Conservation (phyloP, 2,888 invertebrate species). For the Abrostola triplasia region DNA sequence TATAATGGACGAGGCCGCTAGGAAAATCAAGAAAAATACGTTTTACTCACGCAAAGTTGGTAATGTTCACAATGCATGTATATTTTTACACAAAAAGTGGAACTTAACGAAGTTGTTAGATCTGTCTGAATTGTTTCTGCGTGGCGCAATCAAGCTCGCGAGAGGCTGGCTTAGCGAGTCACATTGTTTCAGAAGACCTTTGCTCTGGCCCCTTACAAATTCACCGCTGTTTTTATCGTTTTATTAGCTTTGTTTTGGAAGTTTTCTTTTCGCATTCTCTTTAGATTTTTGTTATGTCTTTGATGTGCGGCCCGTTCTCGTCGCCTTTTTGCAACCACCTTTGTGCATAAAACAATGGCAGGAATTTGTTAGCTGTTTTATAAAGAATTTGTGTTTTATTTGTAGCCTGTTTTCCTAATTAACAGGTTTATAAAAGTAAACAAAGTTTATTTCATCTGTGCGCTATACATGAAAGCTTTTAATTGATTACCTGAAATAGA, state of each 20-base stretch:
- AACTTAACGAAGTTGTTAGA: conserved; percentile 61
- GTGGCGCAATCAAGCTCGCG: conserved; percentile 68
- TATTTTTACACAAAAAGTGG: conserved; percentile 47
- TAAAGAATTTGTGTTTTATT: conserved; percentile 47
- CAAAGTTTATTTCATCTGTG: conserved; percentile 5
- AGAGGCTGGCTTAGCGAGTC: conserved; percentile 68
- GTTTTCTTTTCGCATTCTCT: conserved; percentile 70
- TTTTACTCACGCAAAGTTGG: conserved; percentile 17
- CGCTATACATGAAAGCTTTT: neutral
- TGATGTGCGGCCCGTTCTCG: conserved; percentile 65
- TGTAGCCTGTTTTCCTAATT: conserved; percentile 47
- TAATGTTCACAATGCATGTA: conserved; percentile 35
- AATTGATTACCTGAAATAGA: neutral
- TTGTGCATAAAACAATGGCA: conserved; percentile 51
- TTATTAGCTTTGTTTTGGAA: conserved; percentile 80
- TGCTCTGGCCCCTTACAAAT: conserved; percentile 74
- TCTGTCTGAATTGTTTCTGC: conserved; percentile 63
- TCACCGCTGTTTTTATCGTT: conserved; percentile 78
- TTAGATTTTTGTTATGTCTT: conserved; percentile 72
- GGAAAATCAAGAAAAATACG: conserved; percentile 21
- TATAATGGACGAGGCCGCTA: conserved; percentile 9
- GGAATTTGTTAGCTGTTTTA: conserved; percentile 46
- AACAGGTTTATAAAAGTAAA: conserved; percentile 40
- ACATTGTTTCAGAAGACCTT: conserved; percentile 77
- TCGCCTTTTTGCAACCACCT: conserved; percentile 49